Conservation (phyloP, 2,888 invertebrate genomes). For the Lepidocyrtinus sp. region DNA sequence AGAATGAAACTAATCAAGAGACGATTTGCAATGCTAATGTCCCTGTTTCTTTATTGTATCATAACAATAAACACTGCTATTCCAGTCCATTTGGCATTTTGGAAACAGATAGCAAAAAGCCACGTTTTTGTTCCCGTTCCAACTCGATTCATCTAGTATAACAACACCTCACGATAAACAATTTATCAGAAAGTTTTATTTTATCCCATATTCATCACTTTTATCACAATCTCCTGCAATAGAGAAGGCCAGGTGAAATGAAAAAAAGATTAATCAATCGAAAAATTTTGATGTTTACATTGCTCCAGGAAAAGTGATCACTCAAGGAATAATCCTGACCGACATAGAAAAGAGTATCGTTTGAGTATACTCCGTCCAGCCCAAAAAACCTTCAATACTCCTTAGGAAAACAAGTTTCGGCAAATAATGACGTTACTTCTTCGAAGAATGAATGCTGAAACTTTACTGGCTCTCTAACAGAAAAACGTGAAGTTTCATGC, state of each 20-base stretch:
- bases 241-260: background rate
- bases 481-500: slow-evolving; percentile 22
- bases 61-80: background rate
- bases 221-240: background rate
- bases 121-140: background rate
- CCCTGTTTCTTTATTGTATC: no score
- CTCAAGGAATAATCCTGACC: background rate
- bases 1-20: background rate
- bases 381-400: background rate
- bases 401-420: background rate
- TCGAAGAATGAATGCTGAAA: slow-evolving; percentile 58
- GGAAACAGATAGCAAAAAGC: background rate
- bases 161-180: slow-evolving; percentile 5
- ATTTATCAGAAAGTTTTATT: slow-evolving; percentile 11
- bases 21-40: background rate
- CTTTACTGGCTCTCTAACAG: slow-evolving; percentile 34
- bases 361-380: background rate
- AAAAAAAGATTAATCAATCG: slow-evolving; percentile 12
- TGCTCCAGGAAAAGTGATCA: background rate
- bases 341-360: background rate
- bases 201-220: background rate
- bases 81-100: background rate
- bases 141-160: background rate
- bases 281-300: background rate
- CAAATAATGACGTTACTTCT: slow-evolving; percentile 18